These are phyloP conservation scores for Adelges cooleyi DNA, from an alignment of 1,140 invertebrate genomes.

Conservation along the genomic window DNA sequence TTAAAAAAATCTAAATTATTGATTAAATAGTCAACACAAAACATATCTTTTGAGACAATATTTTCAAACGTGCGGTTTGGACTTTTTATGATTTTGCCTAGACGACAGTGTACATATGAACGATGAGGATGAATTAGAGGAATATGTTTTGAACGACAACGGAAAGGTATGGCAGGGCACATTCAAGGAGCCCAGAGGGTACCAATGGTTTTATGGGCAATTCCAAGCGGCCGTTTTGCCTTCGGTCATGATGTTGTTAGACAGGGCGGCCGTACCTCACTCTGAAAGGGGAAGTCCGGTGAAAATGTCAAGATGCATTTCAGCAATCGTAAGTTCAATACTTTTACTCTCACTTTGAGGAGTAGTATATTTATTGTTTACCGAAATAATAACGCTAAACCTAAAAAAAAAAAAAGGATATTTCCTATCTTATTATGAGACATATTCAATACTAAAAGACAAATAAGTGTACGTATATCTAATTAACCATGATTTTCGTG, in stretches of 20 bases:
- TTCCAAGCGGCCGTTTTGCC: slow-evolving; percentile 56
- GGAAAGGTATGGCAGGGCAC: slow-evolving; percentile 68
- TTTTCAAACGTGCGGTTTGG: too few relatives aligned
- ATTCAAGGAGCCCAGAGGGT: slow-evolving; percentile 49
- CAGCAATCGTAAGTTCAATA: slow-evolving; percentile 49
- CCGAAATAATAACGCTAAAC: slow-evolving; percentile 40
- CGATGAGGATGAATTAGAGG: slow-evolving; percentile 48
- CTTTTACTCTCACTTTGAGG: background rate
- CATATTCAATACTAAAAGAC: too few relatives aligned
- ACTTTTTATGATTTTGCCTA: too few relatives aligned
- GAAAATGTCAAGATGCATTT: slow-evolving; percentile 54
- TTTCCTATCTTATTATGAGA: too few relatives aligned
- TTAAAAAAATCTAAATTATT: too few relatives aligned
- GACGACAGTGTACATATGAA: slow-evolving; percentile 57
- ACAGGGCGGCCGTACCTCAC: slow-evolving; percentile 48
- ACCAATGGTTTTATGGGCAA: slow-evolving; percentile 64
- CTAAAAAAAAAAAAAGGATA: too few relatives aligned
- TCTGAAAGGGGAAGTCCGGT: slow-evolving; percentile 60
- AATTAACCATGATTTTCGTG: too few relatives aligned
- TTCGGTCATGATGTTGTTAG: slow-evolving; percentile 49
- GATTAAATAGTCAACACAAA: too few relatives aligned
- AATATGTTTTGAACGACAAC: slow-evolving; percentile 61
- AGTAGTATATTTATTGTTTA: slow-evolving; percentile 2
- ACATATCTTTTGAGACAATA: too few relatives aligned
- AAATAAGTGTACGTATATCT: too few relatives aligned